phyloP scores from a whole-genome alignment of 2,888 invertebrate genomes.

The Smittia aterrima region DNA sequence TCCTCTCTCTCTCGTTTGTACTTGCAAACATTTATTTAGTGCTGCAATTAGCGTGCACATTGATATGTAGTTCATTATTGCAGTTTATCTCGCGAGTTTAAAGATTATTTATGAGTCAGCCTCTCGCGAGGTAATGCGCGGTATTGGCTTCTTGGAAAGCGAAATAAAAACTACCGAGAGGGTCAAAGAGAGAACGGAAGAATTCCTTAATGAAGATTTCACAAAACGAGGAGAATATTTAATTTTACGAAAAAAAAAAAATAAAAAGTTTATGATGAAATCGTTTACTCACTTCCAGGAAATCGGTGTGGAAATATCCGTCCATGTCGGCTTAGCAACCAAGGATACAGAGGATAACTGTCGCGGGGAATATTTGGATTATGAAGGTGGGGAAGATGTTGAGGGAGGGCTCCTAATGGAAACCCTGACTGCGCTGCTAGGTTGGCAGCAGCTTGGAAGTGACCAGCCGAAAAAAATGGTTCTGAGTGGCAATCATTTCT shows the following conservation, averaged over 20 bases:
- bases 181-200: not conserved
- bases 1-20: too few relatives aligned
- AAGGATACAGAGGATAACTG: conserved; percentile 80
- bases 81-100: conserved; percentile 6
- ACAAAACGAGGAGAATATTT: not conserved
- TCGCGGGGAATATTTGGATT: conserved; percentile 62
- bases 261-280: not conserved
- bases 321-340: conserved; percentile 79
- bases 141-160: conserved; percentile 25
- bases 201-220: conserved; percentile 28
- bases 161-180: conserved; percentile 20
- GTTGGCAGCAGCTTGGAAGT: conserved; percentile 73
- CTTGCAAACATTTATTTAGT: conserved; percentile 20
- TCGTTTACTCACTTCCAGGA: conserved; percentile 70
- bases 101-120: conserved; percentile 15
- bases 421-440: conserved; percentile 55
- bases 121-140: conserved; percentile 12
- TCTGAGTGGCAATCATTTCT: conserved; percentile 49
- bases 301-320: conserved; percentile 81
- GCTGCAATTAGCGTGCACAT: conserved; percentile 19
- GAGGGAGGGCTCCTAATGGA: conserved; percentile 56
- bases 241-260: not conserved
- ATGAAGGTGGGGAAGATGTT: conserved; percentile 56
- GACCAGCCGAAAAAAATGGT: conserved; percentile 63
- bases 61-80: conserved; percentile 14